A percentile compares a stretch with the other conserved stretches of the same genome.
phyloP scores from a whole-genome alignment of 1,140 invertebrate genomes.

The Zaprionus gabonicus region DNA sequence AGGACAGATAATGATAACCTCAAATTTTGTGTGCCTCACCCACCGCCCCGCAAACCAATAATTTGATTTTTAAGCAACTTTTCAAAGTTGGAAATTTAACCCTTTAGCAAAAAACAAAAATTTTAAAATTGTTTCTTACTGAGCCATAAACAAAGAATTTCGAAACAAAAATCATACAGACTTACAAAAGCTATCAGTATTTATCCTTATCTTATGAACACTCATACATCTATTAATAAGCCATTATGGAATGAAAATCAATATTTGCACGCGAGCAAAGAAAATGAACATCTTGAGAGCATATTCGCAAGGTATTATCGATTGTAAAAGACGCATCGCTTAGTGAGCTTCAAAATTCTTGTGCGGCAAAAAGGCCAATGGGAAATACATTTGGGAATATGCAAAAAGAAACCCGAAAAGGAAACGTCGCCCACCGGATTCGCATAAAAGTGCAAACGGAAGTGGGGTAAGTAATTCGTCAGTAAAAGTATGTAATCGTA shows the following conservation, averaged over 20 bases:
- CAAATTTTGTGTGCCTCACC: too few relatives aligned
- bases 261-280: background rate
- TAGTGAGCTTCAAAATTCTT: slow-evolving; percentile 21
- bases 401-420: slow-evolving; percentile 46
- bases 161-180: too few relatives aligned
- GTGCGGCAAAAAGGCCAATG: slow-evolving; percentile 37
- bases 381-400: slow-evolving; percentile 75
- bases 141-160: too few relatives aligned
- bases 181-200: too few relatives aligned
- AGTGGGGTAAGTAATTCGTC: slow-evolving; percentile 53
- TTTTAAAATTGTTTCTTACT: too few relatives aligned
- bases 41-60: too few relatives aligned
- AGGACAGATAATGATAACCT: too few relatives aligned
- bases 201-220: background rate
- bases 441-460: slow-evolving; percentile 73
- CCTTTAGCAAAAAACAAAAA: too few relatives aligned
- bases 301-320: slow-evolving; percentile 17
- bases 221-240: background rate
- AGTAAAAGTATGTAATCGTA: slow-evolving; percentile 56
- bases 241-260: background rate
- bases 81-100: too few relatives aligned
- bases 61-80: too few relatives aligned
- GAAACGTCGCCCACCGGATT: slow-evolving; percentile 3
- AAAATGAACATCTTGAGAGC: slow-evolving; percentile 5
- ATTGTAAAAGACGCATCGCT: slow-evolving; percentile 26